phyloP scores from a whole-genome alignment of 2,888 invertebrate species.

The Scaeva pyrastri region DNA sequence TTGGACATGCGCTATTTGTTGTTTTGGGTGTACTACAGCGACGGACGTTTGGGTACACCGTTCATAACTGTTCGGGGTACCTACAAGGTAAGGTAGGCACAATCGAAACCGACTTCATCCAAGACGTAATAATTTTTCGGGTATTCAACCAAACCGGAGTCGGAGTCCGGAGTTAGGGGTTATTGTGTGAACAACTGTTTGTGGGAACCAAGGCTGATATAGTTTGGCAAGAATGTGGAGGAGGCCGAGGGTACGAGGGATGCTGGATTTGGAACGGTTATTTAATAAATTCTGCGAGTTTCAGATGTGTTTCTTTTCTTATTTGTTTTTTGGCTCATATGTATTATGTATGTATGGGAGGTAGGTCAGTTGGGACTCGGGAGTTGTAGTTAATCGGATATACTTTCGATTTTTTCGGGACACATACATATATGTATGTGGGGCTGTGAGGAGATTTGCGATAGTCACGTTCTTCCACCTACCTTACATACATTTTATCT shows the following conservation, averaged over 20 bases:
- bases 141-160: slow-evolving; percentile 18
- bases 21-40: neutral
- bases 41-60: no score
- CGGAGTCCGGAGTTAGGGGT: slow-evolving; percentile 26
- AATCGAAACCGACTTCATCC: slow-evolving; percentile 17
- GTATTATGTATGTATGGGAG: neutral
- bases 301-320: slow-evolving; percentile 23
- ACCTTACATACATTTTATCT: slow-evolving; percentile 16
- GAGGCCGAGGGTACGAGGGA: neutral
- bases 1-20: slow-evolving; percentile 70
- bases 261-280: slow-evolving; percentile 41
- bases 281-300: slow-evolving; percentile 59
- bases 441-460: slow-evolving; percentile 59
- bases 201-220: slow-evolving; percentile 32
- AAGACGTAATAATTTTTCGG: slow-evolving; percentile 31
- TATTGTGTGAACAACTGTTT: slow-evolving; percentile 45
- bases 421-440: slow-evolving; percentile 41
- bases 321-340: slow-evolving; percentile 16
- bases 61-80: neutral
- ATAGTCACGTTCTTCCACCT: slow-evolving; percentile 51
- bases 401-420: slow-evolving; percentile 65
- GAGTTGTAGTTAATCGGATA: slow-evolving; percentile 44
- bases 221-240: slow-evolving; percentile 16
- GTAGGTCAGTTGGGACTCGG: slow-evolving; percentile 69
- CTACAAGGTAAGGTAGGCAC: neutral